Percentiles rank a stretch among this genome's conserved stretches.
These are phyloP conservation scores for Alauda arvensis DNA, from an alignment of 2,797 vertebrate species.

Conservation along the genomic window DNA sequence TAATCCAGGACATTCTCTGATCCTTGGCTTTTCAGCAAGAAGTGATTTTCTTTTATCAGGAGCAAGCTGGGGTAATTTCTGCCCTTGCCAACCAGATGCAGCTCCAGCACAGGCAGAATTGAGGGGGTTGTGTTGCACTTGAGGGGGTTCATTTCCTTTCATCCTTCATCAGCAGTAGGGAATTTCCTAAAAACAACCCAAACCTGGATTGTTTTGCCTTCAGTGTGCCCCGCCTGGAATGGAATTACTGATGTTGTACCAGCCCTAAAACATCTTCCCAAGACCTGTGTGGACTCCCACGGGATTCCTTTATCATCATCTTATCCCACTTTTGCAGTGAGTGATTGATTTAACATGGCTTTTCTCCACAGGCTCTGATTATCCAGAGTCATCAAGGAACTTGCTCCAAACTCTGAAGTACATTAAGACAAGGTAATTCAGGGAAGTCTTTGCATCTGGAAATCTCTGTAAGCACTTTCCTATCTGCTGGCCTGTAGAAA, in stretches of 20 bases:
- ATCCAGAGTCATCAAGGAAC: slow-evolving; percentile 7
- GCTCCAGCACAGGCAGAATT: rapidly evolving
- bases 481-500: slow-evolving; percentile 51
- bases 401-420: slow-evolving; percentile 15
- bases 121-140: neutral
- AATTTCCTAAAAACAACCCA: neutral
- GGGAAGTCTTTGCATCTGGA: slow-evolving; percentile 27
- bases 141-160: rapidly evolving
- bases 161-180: neutral
- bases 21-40: neutral
- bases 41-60: neutral
- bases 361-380: slow-evolving; percentile 22
- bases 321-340: neutral
- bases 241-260: neutral
- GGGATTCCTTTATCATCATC: neutral
- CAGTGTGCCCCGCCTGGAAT: rapidly evolving
- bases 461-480: slow-evolving; percentile 35
- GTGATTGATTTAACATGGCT: neutral
- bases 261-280: neutral
- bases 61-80: neutral
- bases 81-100: rapidly evolving
- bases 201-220: neutral
- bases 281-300: neutral
- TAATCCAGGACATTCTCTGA: neutral
- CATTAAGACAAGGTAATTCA: slow-evolving; percentile 50